phyloP scores from a whole-genome alignment of 2,888 invertebrate genomes.

The Tiliacea citrago region DNA sequence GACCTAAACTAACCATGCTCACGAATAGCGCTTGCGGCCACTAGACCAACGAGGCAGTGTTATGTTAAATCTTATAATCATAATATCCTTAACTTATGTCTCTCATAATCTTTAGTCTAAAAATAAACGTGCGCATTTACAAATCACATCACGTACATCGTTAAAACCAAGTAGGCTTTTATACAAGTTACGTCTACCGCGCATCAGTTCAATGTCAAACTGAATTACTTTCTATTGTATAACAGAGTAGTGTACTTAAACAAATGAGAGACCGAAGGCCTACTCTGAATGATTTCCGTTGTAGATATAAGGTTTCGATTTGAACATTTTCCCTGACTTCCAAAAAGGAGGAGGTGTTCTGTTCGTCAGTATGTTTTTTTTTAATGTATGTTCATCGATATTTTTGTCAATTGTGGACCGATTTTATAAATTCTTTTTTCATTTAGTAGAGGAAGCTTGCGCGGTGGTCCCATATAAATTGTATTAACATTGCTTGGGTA shows the following conservation, averaged over 20 bases:
- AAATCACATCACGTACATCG: constrained; percentile 40
- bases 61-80: background rate
- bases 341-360: no score
- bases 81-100: constrained; percentile 6
- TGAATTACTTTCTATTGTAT: constrained; percentile 70
- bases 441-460: no score
- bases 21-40: no score
- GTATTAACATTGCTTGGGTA: no score
- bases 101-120: constrained; percentile 18
- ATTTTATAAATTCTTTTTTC: no score
- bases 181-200: constrained; percentile 19
- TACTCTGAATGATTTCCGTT: background rate
- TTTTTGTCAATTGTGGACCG: no score
- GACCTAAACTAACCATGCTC: no score
- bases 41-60: no score
- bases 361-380: no score
- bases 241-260: constrained; percentile 16
- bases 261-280: constrained; percentile 38
- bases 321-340: background rate
- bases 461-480: no score
- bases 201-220: constrained; percentile 62
- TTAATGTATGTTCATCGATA: no score
- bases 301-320: no score
- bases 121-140: constrained; percentile 14
- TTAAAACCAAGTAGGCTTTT: constrained; percentile 45